phyloP scores from a whole-genome alignment of 2,888 invertebrate species.

The Sphinx pinastri region DNA sequence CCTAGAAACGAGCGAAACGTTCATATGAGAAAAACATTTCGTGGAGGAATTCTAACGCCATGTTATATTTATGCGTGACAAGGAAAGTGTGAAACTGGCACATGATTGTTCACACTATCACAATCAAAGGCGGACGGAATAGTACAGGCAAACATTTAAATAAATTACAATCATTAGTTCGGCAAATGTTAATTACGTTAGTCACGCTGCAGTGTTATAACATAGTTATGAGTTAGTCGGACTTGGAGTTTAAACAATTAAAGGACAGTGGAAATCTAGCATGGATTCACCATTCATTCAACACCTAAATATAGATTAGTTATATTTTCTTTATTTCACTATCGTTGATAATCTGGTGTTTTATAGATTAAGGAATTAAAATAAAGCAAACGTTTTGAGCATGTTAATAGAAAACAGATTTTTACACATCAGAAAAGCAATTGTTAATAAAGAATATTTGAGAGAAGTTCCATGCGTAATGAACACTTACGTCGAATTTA shows the following conservation, averaged over 20 bases:
- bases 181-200: constrained; percentile 67
- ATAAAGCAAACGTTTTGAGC: constrained; percentile 35
- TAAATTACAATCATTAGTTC: constrained; percentile 52
- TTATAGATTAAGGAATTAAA: not conserved
- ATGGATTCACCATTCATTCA: not conserved
- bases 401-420: constrained; percentile 49
- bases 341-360: not conserved
- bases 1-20: constrained; percentile 83
- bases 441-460: constrained; percentile 39
- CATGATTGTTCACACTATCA: constrained; percentile 46
- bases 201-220: constrained; percentile 54
- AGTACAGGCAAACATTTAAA: constrained; percentile 36
- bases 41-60: constrained; percentile 43
- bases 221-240: constrained; percentile 63
- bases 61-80: constrained; percentile 51
- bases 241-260: not conserved
- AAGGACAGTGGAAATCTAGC: not conserved
- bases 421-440: constrained; percentile 53
- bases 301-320: not conserved
- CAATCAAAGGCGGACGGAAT: constrained; percentile 18
- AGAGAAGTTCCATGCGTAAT: constrained; percentile 31
- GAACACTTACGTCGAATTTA: constrained; percentile 83
- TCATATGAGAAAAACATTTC: constrained; percentile 61
- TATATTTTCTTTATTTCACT: not conserved
- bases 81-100: constrained; percentile 44